Evolutionary conservation across 1,140 invertebrate species (phyloP).

Genomic region (Spodoptera litura): DNA sequence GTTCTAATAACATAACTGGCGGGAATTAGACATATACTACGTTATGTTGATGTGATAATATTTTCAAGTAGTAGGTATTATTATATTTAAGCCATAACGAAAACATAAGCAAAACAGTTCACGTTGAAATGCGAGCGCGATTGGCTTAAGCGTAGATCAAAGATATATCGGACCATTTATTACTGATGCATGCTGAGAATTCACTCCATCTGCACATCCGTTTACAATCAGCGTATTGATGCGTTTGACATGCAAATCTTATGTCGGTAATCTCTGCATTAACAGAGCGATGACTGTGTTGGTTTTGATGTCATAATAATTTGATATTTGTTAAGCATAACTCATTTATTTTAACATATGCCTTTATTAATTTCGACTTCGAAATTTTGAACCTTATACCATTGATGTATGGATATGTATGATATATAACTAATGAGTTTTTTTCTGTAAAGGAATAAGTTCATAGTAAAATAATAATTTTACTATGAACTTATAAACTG

Average conservation of each 20-base stretch:
- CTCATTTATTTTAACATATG: too few species aligned
- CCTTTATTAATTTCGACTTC: too few species aligned
- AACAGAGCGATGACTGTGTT: not conserved
- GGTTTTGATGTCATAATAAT: constrained; percentile 2
- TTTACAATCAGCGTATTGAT: constrained; percentile 22
- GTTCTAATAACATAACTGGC: too few species aligned
- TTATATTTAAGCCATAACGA: not conserved
- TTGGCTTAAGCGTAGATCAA: constrained; percentile 38
- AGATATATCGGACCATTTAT: not conserved
- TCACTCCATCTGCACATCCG: constrained; percentile 4
- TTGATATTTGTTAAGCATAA: not conserved
- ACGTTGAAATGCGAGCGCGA: constrained; percentile 5
- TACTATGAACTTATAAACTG: too few species aligned
- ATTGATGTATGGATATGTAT: not conserved
- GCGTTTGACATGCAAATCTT: constrained; percentile 14
- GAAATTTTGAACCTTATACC: too few species aligned
- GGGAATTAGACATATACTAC: too few species aligned
- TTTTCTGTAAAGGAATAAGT: too few species aligned
- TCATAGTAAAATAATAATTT: too few species aligned
- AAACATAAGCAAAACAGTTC: not conserved
- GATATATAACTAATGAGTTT: not conserved
- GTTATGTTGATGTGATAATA: too few species aligned
- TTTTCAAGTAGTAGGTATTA: too few species aligned
- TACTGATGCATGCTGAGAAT: constrained; percentile 18
- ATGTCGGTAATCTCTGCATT: constrained; percentile 11